phyloP scores from a whole-genome alignment of 2,113 vertebrate species.

The Pipra filicauda region DNA sequence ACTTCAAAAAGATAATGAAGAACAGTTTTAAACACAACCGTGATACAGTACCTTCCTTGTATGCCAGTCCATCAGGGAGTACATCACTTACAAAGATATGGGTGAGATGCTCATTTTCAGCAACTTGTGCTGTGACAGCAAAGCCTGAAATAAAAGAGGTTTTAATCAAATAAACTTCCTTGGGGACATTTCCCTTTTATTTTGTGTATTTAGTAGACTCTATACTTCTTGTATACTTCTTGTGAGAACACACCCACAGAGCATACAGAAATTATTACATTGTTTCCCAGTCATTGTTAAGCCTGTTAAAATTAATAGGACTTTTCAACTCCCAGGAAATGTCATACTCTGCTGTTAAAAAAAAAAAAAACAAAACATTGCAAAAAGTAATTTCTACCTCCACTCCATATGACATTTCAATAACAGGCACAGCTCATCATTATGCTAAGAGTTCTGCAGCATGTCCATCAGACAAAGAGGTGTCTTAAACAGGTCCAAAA shows the following conservation, averaged over 20 bases:
- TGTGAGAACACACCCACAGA: not conserved
- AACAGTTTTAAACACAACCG: not conserved
- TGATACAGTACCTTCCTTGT: conserved; percentile 80
- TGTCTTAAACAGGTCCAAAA: not conserved
- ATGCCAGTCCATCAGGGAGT: conserved; percentile 83
- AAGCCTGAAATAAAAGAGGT: conserved; percentile 76
- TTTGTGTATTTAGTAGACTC: not conserved
- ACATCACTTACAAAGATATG: conserved; percentile 89
- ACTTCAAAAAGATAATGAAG: not conserved
- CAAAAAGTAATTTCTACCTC: not conserved
- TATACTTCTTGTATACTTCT: not conserved
- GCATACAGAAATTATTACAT: not conserved
- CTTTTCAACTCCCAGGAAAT: not conserved
- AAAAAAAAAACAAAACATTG: not conserved
- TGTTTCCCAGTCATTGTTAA: not conserved
- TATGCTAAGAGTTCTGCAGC: not conserved
- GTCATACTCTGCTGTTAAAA: not conserved
- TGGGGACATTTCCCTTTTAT: not conserved
- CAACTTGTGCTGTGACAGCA: conserved; percentile 87
- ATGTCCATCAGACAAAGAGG: not conserved
- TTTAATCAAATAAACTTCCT: not conserved
- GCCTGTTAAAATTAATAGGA: not conserved
- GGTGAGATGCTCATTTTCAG: conserved; percentile 77
- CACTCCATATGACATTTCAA: not conserved
- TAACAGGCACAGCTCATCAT: not conserved